These are phyloP conservation scores for Sebastes steindachneri DNA, from an alignment of 2,797 vertebrate species.

Conservation along the genomic window DNA sequence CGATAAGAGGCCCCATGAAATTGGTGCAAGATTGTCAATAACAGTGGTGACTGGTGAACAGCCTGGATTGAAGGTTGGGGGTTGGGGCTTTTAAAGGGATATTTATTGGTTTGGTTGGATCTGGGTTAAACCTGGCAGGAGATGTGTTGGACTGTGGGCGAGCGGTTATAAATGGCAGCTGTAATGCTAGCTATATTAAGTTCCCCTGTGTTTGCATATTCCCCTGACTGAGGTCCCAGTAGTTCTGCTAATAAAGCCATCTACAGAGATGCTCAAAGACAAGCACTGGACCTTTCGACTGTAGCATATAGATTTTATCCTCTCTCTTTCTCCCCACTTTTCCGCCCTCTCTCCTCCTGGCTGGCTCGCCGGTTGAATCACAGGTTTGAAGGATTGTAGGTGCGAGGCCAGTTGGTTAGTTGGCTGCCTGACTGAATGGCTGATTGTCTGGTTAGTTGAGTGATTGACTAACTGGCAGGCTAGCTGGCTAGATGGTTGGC, in stretches of 20 bases:
- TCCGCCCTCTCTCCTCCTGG: slow-evolving; percentile 29
- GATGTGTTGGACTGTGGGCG: background rate
- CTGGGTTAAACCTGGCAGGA: background rate
- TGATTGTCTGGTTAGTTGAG: slow-evolving; percentile 43
- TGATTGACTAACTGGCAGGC: slow-evolving; percentile 36
- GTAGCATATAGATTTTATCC: slow-evolving; percentile 66
- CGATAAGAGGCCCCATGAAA: slow-evolving; percentile 80
- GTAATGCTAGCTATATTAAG: background rate
- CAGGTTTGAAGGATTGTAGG: slow-evolving; percentile 48
- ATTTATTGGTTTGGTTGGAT: slow-evolving; percentile 27
- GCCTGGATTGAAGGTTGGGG: slow-evolving; percentile 37
- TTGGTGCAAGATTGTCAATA: slow-evolving; percentile 83
- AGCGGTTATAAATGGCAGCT: slow-evolving; percentile 3
- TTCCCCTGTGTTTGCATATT: slow-evolving; percentile 15
- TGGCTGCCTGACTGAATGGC: slow-evolving; percentile 38
- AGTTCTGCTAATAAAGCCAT: slow-evolving; percentile 53
- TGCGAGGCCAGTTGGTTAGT: slow-evolving; percentile 37
- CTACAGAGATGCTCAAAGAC: slow-evolving; percentile 59
- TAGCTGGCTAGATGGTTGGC: slow-evolving; percentile 1
- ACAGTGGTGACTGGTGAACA: slow-evolving; percentile 49
- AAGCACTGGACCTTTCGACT: slow-evolving; percentile 53
- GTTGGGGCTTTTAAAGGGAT: slow-evolving; percentile 16
- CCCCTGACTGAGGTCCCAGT: background rate
- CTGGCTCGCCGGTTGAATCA: slow-evolving; percentile 34
- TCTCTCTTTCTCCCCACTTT: slow-evolving; percentile 35